Percentiles rank a stretch among this genome's conserved stretches.
These are phyloP conservation scores for Sphenodon punctatus DNA, from an alignment of 2,797 vertebrate genomes.

Conservation along the genomic window DNA sequence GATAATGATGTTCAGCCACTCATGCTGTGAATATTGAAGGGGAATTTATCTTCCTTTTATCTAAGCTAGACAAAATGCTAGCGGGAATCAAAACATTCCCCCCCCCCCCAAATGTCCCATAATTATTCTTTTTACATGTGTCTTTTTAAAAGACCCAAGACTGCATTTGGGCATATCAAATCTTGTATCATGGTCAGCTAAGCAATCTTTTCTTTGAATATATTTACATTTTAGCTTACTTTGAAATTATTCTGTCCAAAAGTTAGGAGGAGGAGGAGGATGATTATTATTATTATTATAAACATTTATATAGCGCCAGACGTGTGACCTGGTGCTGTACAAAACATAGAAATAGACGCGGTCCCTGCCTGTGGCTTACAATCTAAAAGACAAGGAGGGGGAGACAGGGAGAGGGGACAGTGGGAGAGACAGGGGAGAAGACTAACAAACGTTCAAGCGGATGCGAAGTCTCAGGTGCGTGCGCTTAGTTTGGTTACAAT, in stretches of 20 bases:
- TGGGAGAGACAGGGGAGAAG: no score
- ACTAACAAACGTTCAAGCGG: no score
- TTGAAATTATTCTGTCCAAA: background rate
- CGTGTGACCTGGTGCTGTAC: no score
- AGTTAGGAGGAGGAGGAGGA: background rate
- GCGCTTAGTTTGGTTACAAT: no score
- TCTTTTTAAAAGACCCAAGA: background rate
- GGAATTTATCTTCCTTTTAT: background rate
- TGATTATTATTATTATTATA: no score
- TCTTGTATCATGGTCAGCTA: background rate
- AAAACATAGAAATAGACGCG: no score
- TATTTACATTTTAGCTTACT: background rate
- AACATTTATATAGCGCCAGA: no score
- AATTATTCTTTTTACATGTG: background rate
- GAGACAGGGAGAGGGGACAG: no score
- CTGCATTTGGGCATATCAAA: background rate
- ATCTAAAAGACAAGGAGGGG: no score
- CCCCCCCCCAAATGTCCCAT: background rate
- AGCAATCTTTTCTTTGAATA: fast-evolving
- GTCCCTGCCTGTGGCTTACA: no score
- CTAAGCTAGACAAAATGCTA: background rate
- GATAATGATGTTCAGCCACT: slow-evolving; percentile 30
- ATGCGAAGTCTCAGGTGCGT: no score
- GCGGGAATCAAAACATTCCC: background rate
- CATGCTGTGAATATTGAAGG: slow-evolving; percentile 4